Conservation (phyloP, 2,113 vertebrate species). For the Urocynchramus pylzowi region DNA sequence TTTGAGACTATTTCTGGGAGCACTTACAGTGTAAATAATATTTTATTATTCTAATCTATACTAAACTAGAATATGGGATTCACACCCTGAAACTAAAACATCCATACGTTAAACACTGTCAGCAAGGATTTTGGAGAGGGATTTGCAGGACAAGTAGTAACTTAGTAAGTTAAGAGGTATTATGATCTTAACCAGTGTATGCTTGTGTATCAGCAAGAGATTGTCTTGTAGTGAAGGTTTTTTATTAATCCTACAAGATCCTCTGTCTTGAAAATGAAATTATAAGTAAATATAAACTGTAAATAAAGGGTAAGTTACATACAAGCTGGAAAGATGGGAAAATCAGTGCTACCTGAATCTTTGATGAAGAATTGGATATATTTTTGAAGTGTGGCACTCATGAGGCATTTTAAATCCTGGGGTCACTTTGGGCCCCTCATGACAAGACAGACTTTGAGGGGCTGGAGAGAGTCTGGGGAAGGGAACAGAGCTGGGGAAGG, state of each 20-base stretch:
- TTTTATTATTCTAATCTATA: background rate
- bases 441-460: accelerated
- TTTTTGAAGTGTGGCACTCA: background rate
- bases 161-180: background rate
- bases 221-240: background rate
- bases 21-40: background rate
- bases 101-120: background rate
- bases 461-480: accelerated
- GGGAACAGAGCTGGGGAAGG: background rate
- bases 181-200: background rate
- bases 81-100: background rate
- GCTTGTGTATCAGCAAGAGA: background rate
- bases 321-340: background rate
- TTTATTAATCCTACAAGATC: background rate
- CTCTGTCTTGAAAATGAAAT: background rate
- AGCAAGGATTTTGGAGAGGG: background rate
- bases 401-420: background rate
- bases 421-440: accelerated
- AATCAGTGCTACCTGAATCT: background rate
- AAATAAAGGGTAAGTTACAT: background rate
- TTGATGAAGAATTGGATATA: background rate
- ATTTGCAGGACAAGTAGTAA: background rate
- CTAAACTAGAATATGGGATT: background rate
- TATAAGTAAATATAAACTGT: background rate
- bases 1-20: background rate